Conservation (phyloP, 2,113 vertebrate genomes). For the Xerus inauris region DNA sequence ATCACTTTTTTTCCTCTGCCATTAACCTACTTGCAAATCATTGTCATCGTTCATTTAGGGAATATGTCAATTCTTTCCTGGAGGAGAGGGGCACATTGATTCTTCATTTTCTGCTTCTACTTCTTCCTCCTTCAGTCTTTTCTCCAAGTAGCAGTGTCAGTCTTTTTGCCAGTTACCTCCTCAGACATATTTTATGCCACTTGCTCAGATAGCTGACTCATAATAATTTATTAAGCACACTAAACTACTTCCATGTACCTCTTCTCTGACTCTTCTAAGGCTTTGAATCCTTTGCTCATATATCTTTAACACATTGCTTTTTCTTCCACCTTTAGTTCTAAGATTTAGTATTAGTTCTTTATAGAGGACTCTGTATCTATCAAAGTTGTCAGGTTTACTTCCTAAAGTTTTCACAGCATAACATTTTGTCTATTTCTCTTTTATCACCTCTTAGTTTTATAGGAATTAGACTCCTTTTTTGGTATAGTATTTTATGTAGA, state of each 20-base stretch:
- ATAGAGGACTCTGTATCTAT: neutral
- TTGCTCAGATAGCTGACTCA: neutral
- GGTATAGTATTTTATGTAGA: neutral
- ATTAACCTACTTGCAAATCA: neutral
- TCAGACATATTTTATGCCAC: neutral
- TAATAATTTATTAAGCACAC: neutral
- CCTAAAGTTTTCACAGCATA: neutral
- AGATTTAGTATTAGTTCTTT: neutral
- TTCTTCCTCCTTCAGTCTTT: neutral
- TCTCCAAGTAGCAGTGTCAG: neutral
- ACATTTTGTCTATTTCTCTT: neutral
- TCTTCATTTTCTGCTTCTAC: neutral
- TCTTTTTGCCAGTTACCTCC: neutral
- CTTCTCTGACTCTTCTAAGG: neutral
- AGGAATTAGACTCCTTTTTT: neutral
- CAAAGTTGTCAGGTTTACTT: neutral
- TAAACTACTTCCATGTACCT: neutral
- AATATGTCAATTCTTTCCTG: neutral
- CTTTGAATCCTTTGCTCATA: neutral
- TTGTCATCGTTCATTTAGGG: neutral
- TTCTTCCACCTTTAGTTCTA: neutral
- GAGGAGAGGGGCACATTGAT: neutral
- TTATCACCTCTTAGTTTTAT: neutral
- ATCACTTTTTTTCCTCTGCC: neutral
- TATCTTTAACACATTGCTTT: neutral